Conservation (phyloP, 2,888 invertebrate genomes). For the Polia nebulosa region DNA sequence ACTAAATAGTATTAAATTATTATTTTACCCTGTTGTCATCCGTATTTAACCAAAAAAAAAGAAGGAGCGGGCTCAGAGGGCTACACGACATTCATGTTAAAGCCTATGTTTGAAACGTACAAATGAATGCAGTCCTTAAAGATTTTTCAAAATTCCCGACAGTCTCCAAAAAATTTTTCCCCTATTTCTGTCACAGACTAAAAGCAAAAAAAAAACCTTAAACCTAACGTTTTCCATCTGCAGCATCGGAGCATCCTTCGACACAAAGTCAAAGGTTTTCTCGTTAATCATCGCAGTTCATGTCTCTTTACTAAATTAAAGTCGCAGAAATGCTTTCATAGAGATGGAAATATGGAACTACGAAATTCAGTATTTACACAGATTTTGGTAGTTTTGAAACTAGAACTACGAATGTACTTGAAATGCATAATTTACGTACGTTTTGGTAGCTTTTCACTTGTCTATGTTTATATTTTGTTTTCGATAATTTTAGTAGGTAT, state of each 20-base stretch:
- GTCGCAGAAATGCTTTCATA: slow-evolving; percentile 43
- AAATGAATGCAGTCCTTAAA: neutral
- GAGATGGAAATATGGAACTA: slow-evolving; percentile 32
- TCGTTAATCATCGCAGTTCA: slow-evolving; percentile 49
- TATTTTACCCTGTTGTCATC: too few species aligned
- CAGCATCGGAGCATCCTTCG: neutral
- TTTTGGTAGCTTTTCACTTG: neutral
- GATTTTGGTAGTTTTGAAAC: neutral
- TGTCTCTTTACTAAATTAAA: slow-evolving; percentile 42
- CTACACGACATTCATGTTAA: too few species aligned
- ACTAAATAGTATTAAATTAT: too few species aligned
- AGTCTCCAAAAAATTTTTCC: neutral
- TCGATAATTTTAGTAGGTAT: neutral
- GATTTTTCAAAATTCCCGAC: neutral
- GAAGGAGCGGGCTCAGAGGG: neutral
- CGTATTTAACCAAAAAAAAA: too few species aligned
- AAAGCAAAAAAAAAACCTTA: slow-evolving; percentile 1
- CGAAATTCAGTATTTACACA: neutral
- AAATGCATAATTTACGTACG: neutral
- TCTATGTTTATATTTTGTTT: neutral
- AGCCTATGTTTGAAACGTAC: neutral
- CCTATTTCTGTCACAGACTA: slow-evolving; percentile 11
- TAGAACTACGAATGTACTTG: too few species aligned
- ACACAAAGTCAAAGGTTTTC: slow-evolving; percentile 44
- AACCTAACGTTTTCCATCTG: neutral